These are phyloP conservation scores for Battus philenor DNA, from an alignment of 1,140 invertebrate species.

Conservation along the genomic window DNA sequence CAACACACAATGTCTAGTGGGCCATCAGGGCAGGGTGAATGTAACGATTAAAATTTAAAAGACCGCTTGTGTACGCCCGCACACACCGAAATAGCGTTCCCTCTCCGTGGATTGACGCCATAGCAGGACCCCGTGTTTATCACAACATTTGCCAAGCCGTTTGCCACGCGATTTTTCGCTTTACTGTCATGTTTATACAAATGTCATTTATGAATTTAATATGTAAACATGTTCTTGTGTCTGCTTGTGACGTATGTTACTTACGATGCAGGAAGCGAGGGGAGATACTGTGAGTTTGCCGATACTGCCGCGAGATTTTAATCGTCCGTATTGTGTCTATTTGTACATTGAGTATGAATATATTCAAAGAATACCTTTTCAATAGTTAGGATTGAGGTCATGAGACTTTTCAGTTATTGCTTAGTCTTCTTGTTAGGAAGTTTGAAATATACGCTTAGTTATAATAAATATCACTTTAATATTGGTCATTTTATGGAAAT, in stretches of 20 bases:
- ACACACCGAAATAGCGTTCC: slow-evolving; percentile 59
- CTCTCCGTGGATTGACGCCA: slow-evolving; percentile 49
- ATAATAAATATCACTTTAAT: too few relatives aligned
- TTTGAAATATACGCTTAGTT: too few relatives aligned
- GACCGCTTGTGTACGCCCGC: slow-evolving; percentile 44
- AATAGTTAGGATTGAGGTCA: too few relatives aligned
- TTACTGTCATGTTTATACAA: slow-evolving; percentile 18
- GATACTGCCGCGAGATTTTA: slow-evolving; percentile 49
- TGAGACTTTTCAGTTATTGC: too few relatives aligned
- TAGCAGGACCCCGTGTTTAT: slow-evolving; percentile 23
- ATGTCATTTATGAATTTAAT: neutral
- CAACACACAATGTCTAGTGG: slow-evolving; percentile 39
- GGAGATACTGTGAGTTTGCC: slow-evolving; percentile 45
- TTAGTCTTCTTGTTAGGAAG: too few relatives aligned
- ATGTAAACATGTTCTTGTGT: slow-evolving; percentile 23
- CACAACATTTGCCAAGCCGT: slow-evolving; percentile 9
- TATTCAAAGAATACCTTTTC: too few relatives aligned
- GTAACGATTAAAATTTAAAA: slow-evolving; percentile 73
- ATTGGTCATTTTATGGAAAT: too few relatives aligned
- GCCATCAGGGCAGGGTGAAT: slow-evolving; percentile 61
- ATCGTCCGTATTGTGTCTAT: slow-evolving; percentile 43
- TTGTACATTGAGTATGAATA: too few relatives aligned
- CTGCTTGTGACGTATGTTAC: slow-evolving; percentile 37
- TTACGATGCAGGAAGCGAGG: slow-evolving; percentile 60
- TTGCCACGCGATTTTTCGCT: slow-evolving; percentile 30